Base-by-base conservation (phyloP, 1,140 invertebrate species). In the Drosophila yakuba region DNA sequence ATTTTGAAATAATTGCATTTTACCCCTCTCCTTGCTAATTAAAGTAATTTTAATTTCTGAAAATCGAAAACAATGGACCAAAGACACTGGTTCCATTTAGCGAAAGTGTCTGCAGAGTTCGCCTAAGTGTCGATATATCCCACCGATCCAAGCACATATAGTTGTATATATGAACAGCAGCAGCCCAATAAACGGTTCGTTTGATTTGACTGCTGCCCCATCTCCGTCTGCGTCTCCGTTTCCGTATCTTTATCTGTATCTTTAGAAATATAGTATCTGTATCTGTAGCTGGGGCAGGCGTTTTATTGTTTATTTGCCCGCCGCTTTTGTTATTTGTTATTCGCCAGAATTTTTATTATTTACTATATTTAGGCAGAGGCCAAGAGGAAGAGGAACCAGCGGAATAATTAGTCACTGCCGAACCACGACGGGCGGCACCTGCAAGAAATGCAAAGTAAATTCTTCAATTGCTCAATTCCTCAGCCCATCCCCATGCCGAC, bases 361-460 rank as follows among this genome's bases (percentile, higher is more conserved):
- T 81, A 82, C 79, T 81, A 82, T 74, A 81, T 81, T 81, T 82
- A 82, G 78, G 62, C 76, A 61, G 57, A 35, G 61, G 61, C 38
- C 47, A 17, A 50, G 56, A 28, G 54, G 32, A 23, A 41, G 38
- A 75, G 51, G n/a, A 54, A 23, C 38, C 52, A 36, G 32, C 44
- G n/a, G 35, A 76, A 67, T 56, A 76, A 76, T 76, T 75, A 76
- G 55, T 76, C 54, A 75, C 47, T n/a, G 55, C 15, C 39, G 47
- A 57, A 25, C 36, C 44, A n/a, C 44, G 44, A 50, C 25, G 44
- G 38, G 15, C 58, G 66, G 67, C 67, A 73, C 67, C 55, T 61
- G 69, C 56, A 73, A 60, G 25, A 73, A 73, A 73, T 72, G 68
- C 68, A 47, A 54, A 61, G 68, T 73, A 73, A 61, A 73, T 71